A percentile compares a stretch with the other conserved stretches of the same genome.
These are phyloP conservation scores for Aleadryas rufinucha DNA, from an alignment of 2,113 vertebrate species.

Conservation along the genomic window DNA sequence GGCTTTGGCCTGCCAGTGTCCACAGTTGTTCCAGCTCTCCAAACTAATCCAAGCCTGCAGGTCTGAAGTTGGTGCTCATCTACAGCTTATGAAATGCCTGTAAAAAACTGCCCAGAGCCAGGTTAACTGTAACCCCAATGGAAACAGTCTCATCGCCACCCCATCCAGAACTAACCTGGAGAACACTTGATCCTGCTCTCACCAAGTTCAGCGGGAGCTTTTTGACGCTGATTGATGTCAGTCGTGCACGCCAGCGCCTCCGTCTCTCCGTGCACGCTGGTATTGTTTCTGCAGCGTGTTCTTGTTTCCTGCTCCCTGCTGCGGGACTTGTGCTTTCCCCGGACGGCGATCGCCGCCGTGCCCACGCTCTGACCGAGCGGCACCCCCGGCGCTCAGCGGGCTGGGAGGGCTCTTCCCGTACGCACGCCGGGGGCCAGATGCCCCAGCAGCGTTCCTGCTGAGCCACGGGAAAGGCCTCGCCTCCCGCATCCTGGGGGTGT, in stretches of 20 bases:
- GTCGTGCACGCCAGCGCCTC: background rate
- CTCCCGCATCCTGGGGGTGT: background rate
- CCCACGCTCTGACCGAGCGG: background rate
- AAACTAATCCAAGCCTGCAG: background rate
- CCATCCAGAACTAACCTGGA: background rate
- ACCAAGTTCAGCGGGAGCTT: background rate
- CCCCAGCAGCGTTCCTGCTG: background rate
- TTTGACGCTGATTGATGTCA: background rate
- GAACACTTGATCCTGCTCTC: background rate
- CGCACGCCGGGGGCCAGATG: background rate
- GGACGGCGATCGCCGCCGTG: fast-evolving
- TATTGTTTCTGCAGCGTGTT: background rate
- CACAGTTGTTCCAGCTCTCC: background rate
- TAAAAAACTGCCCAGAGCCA: background rate
- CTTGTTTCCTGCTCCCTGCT: background rate
- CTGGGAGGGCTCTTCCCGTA: background rate
- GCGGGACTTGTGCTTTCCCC: background rate
- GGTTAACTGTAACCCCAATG: background rate
- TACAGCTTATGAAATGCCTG: background rate
- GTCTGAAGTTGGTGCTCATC: background rate
- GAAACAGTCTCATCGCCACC: background rate
- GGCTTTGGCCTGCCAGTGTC: background rate
- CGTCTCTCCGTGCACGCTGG: fast-evolving
- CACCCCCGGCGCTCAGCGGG: fast-evolving
- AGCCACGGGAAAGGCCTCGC: background rate